phyloP scores from a whole-genome alignment of 2,113 vertebrate genomes.

The Cyprinodon tularosa region DNA sequence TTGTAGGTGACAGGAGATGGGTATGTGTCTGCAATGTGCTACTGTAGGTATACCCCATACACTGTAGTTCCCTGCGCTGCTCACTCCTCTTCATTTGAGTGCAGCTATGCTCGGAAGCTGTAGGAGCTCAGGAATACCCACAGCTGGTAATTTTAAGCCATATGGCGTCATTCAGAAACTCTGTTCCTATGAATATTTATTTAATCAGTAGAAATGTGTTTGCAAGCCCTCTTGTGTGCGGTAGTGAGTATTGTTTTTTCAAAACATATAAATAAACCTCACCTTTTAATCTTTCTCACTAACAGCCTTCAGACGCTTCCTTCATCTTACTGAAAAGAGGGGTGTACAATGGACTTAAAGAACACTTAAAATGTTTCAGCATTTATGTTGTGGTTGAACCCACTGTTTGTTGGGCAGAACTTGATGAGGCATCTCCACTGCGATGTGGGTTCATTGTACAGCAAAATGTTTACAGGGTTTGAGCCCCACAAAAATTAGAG shows the following conservation, averaged over 20 bases:
- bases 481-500: background rate
- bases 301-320: background rate
- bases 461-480: constrained; percentile 41
- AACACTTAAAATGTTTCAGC: background rate
- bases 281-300: constrained; percentile 12
- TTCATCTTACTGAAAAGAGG: background rate
- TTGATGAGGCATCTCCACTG: constrained; percentile 5
- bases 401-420: constrained; percentile 5
- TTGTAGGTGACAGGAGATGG: constrained; percentile 1
- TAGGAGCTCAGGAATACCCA: constrained; percentile 22
- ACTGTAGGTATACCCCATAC: constrained; percentile 7
- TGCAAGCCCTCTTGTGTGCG: constrained; percentile 26
- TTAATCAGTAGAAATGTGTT: constrained; percentile 16
- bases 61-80: constrained; percentile 30
- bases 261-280: constrained; percentile 13
- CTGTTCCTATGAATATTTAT: constrained; percentile 55
- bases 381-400: constrained; percentile 9
- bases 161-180: constrained; percentile 44
- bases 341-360: background rate
- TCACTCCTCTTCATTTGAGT: constrained; percentile 26
- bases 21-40: constrained; percentile 15
- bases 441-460: constrained; percentile 33
- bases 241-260: constrained; percentile 5
- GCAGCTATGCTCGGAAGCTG: constrained; percentile 20
- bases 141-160: constrained; percentile 36